Base-by-base conservation (phyloP, 2,888 invertebrate genomes). In the Limnephilus marmoratus region DNA sequence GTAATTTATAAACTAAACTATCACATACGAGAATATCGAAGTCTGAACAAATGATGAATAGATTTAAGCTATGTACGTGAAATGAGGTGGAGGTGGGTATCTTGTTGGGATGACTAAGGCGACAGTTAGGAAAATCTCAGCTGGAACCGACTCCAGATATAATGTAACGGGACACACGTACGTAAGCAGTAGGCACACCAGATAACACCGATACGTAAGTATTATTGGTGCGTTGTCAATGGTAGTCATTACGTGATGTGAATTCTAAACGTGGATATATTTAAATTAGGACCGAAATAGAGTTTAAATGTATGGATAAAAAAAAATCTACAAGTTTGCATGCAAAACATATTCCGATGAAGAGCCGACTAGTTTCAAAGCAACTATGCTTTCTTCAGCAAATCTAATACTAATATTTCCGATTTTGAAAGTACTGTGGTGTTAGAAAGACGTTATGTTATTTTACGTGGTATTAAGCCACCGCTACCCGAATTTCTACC, bases 41-140 rank as follows among this genome's bases (percentile, higher is more conserved):
- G 7, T 18, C 4, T 53, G 53, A 53, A 18, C 5, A 18, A 53
- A 18, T 53, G 13, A 53, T 53, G 15, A 12, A 12, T 18, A 53
- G 53, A 18, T 53, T 68, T 68, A 68, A 68, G 24, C 1, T 24
- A 49, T 15, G 15, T 24, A 24, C 9, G 18, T 68, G 68, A 45
- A 12, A 45, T 45, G 45, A 68, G 37, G 83, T 24, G 37, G 83
- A 68, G 37, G 83, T 37, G 37, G 83, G 31, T 37, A 37, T 24
- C 7, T 31, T 34, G 31, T 34, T 18, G 34, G 5, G 15, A 82
- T 83, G 83, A 83, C 37, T 83, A 37, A 83, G 37, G 12, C 31
- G 83, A 83, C 83, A 83, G 83, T 83, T 83, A 83, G 24, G 83
- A 83, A n/a, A 83, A 83, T 83, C 41, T 37, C 83, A 41, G 83